A percentile compares a stretch with the other conserved stretches of the same genome.
Evolutionary conservation across 2,113 vertebrate genomes (phyloP).

Genomic region (Pseudorasbora parva): DNA sequence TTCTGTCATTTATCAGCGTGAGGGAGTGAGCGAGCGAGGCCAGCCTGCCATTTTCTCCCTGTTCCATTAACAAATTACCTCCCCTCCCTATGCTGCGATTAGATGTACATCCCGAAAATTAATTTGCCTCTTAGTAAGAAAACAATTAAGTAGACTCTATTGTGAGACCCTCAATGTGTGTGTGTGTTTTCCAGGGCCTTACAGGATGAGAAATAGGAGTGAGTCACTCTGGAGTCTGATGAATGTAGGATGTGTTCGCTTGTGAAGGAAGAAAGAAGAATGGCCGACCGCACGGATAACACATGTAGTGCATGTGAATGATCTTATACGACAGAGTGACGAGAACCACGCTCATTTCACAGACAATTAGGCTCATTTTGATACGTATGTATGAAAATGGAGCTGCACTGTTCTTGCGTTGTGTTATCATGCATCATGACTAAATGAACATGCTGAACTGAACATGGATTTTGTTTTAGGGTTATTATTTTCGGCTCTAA

Average conservation of each 20-base stretch:
- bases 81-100: constrained; percentile 62
- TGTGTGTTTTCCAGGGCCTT: constrained; percentile 3
- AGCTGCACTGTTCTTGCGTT: background rate
- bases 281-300: background rate
- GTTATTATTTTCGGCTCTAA: background rate
- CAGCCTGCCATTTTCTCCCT: constrained; percentile 60
- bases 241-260: constrained; percentile 22
- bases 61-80: constrained; percentile 80
- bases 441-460: no score
- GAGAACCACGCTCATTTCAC: background rate
- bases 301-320: constrained; percentile 15
- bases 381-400: background rate
- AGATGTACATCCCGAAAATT: constrained; percentile 66
- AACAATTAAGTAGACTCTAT: constrained; percentile 67
- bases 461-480: background rate
- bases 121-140: constrained; percentile 66
- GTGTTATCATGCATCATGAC: background rate
- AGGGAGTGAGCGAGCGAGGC: constrained; percentile 20
- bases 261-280: constrained; percentile 14
- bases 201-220: constrained; percentile 33
- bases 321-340: background rate
- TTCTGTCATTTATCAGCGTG: constrained; percentile 32
- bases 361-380: background rate
- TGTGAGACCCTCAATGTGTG: constrained; percentile 11
- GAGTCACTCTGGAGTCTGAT: constrained; percentile 32